These are phyloP conservation scores for Peromyscus nudipes DNA, from an alignment of 2,797 vertebrate genomes.

Conservation along the genomic window DNA sequence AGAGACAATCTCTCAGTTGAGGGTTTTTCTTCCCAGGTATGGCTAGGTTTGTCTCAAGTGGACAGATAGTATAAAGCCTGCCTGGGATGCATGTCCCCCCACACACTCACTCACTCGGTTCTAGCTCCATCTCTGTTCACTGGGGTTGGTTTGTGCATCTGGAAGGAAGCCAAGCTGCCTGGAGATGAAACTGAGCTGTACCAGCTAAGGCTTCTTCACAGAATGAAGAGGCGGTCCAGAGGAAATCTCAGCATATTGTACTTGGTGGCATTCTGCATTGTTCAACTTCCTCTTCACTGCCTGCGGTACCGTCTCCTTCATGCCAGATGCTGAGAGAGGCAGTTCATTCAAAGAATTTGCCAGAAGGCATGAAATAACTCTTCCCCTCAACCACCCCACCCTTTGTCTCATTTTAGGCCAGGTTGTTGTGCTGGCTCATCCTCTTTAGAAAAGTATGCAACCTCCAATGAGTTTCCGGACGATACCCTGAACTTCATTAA, in stretches of 20 bases:
- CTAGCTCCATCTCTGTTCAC: background rate
- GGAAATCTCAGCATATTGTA: constrained; percentile 60
- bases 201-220: constrained; percentile 19
- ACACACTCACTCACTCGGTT: background rate
- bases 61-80: background rate
- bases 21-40: background rate
- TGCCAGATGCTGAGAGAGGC: constrained; percentile 75
- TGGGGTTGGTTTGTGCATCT: constrained; percentile 63
- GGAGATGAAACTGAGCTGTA: constrained; percentile 18
- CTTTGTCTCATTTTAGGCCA: constrained; percentile 90
- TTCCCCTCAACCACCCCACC: background rate
- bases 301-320: constrained; percentile 8
- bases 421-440: constrained; percentile 95
- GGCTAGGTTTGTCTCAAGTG: background rate
- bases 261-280: constrained; percentile 66
- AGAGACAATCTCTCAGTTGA: too few relatives aligned
- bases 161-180: constrained; percentile 55
- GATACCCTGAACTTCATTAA: constrained; percentile 99
- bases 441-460: constrained; percentile 94
- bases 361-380: constrained; percentile 64
- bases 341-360: constrained; percentile 75
- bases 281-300: constrained; percentile 75
- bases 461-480: constrained; percentile 98
- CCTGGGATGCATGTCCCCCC: background rate
- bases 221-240: constrained; percentile 37